A percentile compares a stretch with the other conserved stretches of the same genome.
These are phyloP conservation scores for Xiphorhynchus elegans DNA, from an alignment of 2,113 vertebrate species.

Conservation along the genomic window DNA sequence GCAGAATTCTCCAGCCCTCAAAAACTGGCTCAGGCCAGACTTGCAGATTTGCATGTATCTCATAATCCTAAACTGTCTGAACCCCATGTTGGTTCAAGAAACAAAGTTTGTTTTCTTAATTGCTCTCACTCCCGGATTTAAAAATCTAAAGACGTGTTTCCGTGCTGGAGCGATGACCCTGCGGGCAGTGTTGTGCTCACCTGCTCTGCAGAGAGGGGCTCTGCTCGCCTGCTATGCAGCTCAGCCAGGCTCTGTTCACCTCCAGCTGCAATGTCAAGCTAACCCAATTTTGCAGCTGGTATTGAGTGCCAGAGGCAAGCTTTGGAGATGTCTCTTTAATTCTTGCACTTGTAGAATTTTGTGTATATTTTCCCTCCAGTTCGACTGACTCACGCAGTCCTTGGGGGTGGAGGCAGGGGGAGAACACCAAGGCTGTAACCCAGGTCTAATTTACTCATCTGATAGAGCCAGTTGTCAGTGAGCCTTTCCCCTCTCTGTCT, in stretches of 20 bases:
- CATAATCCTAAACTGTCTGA: neutral
- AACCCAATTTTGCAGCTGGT: constrained; percentile 51
- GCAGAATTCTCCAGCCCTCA: neutral
- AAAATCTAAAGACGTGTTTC: neutral
- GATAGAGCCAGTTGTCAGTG: neutral
- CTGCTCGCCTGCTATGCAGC: neutral
- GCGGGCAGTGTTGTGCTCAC: neutral
- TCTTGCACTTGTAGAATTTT: constrained; percentile 32
- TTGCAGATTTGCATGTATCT: neutral
- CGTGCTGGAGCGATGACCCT: neutral
- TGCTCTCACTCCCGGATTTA: neutral
- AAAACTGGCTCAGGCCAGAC: neutral
- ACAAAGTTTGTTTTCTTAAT: neutral
- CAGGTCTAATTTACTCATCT: neutral
- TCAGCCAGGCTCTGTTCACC: neutral
- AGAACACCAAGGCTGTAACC: neutral
- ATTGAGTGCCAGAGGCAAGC: constrained; percentile 20
- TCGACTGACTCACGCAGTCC: constrained; percentile 41
- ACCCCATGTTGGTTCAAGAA: neutral
- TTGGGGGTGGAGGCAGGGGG: neutral
- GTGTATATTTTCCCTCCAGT: constrained; percentile 39
- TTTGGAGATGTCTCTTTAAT: constrained; percentile 58
- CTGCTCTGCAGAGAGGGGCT: neutral
- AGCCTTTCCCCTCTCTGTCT: neutral
- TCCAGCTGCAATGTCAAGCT: constrained; percentile 58